Evolutionary conservation across 1,140 invertebrate genomes (phyloP).

Genomic region (Cherax quadricarinatus): DNA sequence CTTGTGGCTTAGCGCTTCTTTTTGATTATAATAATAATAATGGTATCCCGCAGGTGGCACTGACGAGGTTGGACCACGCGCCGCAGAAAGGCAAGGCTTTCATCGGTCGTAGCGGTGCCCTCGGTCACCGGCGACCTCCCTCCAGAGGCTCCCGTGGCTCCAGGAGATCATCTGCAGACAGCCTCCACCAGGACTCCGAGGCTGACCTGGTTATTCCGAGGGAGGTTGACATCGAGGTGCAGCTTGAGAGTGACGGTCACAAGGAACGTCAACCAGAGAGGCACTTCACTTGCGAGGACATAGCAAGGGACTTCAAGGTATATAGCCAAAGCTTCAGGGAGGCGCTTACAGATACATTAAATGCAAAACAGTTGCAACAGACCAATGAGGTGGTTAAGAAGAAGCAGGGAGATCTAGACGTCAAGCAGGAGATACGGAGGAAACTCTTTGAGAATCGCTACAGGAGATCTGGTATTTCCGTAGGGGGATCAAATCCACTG

Average conservation of each 20-base stretch:
- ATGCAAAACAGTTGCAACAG: neutral
- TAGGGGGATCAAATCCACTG: constrained; percentile 48
- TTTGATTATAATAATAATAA: no score
- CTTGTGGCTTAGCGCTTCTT: no score
- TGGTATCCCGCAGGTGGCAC: constrained; percentile 30
- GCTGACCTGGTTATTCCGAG: constrained; percentile 17
- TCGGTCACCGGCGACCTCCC: constrained; percentile 56
- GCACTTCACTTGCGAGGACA: neutral
- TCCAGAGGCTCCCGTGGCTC: constrained; percentile 41
- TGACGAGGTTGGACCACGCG: constrained; percentile 68
- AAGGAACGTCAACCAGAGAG: neutral
- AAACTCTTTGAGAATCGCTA: constrained; percentile 37
- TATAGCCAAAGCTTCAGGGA: constrained; percentile 9
- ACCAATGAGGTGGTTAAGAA: neutral
- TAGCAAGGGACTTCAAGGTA: neutral
- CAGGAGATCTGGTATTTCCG: neutral
- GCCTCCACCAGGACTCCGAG: constrained; percentile 26
- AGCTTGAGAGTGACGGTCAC: constrained; percentile 27
- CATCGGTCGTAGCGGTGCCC: constrained; percentile 64
- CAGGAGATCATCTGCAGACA: constrained; percentile 60
- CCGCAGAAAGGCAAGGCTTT: constrained; percentile 59
- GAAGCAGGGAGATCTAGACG: neutral
- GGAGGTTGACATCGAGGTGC: constrained; percentile 64
- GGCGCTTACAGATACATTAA: constrained; percentile 30
- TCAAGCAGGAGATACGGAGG: constrained; percentile 34